phyloP scores from a whole-genome alignment of 2,113 vertebrate species.

The Carassius auratus region DNA sequence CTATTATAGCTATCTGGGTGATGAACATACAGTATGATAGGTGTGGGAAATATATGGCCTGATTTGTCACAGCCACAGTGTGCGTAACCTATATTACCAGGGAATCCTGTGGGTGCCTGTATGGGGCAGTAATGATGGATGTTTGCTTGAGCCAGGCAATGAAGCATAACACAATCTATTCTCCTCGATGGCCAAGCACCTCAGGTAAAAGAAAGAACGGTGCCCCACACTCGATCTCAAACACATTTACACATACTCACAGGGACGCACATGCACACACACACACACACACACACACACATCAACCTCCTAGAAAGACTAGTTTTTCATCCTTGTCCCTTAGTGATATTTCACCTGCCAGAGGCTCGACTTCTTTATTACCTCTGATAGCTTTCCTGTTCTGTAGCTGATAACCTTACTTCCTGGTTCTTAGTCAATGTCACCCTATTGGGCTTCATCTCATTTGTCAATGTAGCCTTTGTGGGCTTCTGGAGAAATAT shows the following conservation, averaged over 20 bases:
- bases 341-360: conserved; percentile 49
- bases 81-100: conserved; percentile 27
- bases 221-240: not conserved
- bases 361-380: conserved; percentile 50
- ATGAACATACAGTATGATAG: conserved; percentile 3
- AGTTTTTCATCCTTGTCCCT: conserved; percentile 29
- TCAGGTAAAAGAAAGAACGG: not conserved
- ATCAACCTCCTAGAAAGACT: conserved; percentile 13
- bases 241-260: not conserved
- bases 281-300: conserved; percentile 46
- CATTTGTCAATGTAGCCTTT: conserved; percentile 56
- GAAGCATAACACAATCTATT: conserved; percentile 20
- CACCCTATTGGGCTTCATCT: conserved; percentile 57
- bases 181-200: conserved; percentile 5
- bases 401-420: conserved; percentile 62
- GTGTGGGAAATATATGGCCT: not conserved
- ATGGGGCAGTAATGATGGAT: conserved; percentile 21
- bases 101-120: conserved; percentile 12
- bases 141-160: conserved; percentile 11
- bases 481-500: not conserved
- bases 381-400: conserved; percentile 51
- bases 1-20: not conserved
- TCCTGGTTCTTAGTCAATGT: conserved; percentile 67
- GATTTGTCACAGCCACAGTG: not conserved
- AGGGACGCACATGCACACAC: conserved; percentile 21